Evolutionary conservation across 2,797 vertebrate genomes (phyloP).

Genomic region (Clarias laeviceps): DNA sequence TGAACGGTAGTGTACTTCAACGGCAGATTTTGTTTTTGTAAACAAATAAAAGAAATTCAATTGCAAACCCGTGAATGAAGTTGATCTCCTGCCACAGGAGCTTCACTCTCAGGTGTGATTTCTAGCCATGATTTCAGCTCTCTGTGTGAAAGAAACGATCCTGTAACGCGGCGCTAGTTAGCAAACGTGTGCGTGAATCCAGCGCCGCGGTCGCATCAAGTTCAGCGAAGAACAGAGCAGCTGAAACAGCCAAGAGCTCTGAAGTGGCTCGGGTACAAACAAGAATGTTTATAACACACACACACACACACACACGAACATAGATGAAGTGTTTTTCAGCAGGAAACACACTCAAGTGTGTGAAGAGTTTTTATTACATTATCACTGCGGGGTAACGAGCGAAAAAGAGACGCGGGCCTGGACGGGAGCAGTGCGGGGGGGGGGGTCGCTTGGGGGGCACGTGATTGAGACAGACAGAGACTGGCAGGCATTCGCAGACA

Average conservation of each 20-base stretch:
- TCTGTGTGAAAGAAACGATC: background rate
- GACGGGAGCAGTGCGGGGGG: background rate
- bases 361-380: constrained; percentile 11
- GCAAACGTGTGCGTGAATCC: background rate
- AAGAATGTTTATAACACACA: constrained; percentile 4
- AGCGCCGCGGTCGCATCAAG: background rate
- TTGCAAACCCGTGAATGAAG: background rate
- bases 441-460: background rate
- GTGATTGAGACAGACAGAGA: background rate
- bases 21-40: background rate
- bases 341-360: background rate
- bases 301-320: background rate
- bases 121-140: background rate
- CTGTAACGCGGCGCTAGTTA: background rate
- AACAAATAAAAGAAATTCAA: background rate
- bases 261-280: constrained; percentile 11
- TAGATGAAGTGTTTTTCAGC: background rate
- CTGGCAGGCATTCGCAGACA: too few relatives aligned
- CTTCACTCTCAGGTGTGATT: background rate
- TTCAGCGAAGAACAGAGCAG: background rate
- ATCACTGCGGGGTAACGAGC: background rate
- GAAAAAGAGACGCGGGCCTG: too few relatives aligned
- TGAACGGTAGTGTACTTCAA: too few relatives aligned
- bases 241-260: background rate
- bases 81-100: background rate